Evolutionary conservation across 2,888 invertebrate species (phyloP).

Genomic region (Sycophila texana): DNA sequence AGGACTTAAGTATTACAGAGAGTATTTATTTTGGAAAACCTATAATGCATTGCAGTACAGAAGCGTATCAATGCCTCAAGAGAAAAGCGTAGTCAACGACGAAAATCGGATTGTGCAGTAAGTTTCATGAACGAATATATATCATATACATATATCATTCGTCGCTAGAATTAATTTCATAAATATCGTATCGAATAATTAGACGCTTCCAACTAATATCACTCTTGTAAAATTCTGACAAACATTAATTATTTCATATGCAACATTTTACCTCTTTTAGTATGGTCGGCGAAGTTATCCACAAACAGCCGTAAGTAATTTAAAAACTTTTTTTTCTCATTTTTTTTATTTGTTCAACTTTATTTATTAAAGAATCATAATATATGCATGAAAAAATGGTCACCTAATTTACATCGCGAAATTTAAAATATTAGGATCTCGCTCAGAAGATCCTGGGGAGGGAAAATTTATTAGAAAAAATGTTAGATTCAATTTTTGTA

Average conservation of each 20-base stretch:
- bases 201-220: too few relatives aligned
- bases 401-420: too few relatives aligned
- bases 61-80: slow-evolving; percentile 87
- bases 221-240: neutral
- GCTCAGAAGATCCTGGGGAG: neutral
- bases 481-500: neutral
- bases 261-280: slow-evolving; percentile 72
- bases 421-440: too few relatives aligned
- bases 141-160: neutral
- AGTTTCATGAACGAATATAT: slow-evolving; percentile 73
- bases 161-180: neutral
- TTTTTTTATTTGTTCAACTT: neutral
- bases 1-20: slow-evolving; percentile 92
- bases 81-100: slow-evolving; percentile 80
- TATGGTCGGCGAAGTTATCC: slow-evolving; percentile 84
- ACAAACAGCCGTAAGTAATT: slow-evolving; percentile 84
- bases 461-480: neutral
- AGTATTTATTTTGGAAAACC: slow-evolving; percentile 87
- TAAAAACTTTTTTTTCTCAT: neutral
- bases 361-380: too few relatives aligned
- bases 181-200: neutral
- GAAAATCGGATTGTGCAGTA: slow-evolving; percentile 88
- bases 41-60: slow-evolving; percentile 90
- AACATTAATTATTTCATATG: slow-evolving; percentile 28
- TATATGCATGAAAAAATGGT: too few relatives aligned